Evolutionary conservation across 2,888 invertebrate species (phyloP).

Genomic region (Copidosoma aretas): DNA sequence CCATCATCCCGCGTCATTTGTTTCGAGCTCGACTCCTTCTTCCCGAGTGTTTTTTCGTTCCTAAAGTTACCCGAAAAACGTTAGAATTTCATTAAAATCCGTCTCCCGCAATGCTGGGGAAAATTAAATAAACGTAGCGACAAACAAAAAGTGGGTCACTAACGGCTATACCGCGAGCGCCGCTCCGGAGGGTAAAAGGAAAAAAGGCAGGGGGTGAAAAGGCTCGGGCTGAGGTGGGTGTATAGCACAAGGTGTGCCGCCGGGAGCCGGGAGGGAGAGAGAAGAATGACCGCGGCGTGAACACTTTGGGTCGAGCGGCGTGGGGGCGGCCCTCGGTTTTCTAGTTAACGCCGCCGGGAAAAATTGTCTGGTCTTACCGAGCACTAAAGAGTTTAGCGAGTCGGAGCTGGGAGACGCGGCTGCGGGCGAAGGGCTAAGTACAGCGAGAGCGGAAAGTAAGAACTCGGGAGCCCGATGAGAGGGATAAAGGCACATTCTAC

Average conservation of each 20-base stretch:
- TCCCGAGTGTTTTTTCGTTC: too few species aligned
- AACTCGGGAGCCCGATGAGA: background rate
- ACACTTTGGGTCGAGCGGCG: too few species aligned
- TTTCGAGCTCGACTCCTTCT: too few species aligned
- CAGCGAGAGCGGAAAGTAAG: background rate
- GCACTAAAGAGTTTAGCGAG: slow-evolving; percentile 32
- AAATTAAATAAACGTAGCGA: background rate
- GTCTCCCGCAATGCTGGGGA: too few species aligned
- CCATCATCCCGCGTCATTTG: too few species aligned
- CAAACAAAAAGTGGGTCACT: too few species aligned
- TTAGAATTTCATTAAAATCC: too few species aligned
- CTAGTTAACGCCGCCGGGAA: background rate
- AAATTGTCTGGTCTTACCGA: slow-evolving; percentile 21
- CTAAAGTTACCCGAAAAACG: too few species aligned
- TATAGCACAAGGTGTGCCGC: background rate
- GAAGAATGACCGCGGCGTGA: slow-evolving; percentile 26
- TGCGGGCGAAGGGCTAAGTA: background rate
- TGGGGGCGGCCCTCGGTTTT: background rate
- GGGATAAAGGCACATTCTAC: slow-evolving; percentile 11
- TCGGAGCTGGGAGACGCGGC: background rate
- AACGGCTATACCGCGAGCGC: too few species aligned
- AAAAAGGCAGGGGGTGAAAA: background rate
- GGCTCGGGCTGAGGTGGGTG: slow-evolving; percentile 2
- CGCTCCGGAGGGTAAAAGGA: background rate
- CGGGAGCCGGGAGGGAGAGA: slow-evolving; percentile 2